These are phyloP conservation scores for Melanerpes aurifrons DNA, from an alignment of 2,113 vertebrate species.

Conservation along the genomic window DNA sequence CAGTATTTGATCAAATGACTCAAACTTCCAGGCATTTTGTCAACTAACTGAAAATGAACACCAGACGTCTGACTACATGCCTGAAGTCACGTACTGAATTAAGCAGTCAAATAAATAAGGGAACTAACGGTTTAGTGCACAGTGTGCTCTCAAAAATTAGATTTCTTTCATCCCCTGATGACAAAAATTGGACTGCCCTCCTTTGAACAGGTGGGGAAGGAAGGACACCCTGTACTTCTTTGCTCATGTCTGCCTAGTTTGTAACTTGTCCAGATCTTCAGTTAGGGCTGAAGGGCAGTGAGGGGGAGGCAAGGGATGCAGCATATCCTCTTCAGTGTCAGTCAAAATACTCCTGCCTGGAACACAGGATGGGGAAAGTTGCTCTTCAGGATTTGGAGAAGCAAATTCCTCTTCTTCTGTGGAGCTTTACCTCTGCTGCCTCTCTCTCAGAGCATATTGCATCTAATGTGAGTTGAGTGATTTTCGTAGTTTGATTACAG, in stretches of 20 bases:
- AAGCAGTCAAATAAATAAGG: conserved; percentile 37
- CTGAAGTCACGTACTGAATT: conserved; percentile 50
- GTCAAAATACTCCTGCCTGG: background rate
- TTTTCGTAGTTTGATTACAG: conserved; percentile 10
- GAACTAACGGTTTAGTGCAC: background rate
- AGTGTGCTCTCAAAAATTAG: background rate
- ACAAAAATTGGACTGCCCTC: background rate
- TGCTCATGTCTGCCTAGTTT: background rate
- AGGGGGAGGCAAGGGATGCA: background rate
- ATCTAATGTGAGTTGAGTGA: background rate
- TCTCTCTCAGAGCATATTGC: background rate
- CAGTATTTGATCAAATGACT: conserved; percentile 57
- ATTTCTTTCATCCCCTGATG: background rate
- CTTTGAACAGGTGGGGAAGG: background rate
- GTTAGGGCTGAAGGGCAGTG: background rate
- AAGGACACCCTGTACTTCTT: background rate
- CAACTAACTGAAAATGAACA: conserved; percentile 60
- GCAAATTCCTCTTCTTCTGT: background rate
- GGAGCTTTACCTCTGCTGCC: background rate
- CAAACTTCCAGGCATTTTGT: conserved; percentile 63
- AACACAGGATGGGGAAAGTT: background rate
- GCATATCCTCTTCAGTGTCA: background rate
- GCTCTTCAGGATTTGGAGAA: background rate
- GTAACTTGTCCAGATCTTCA: background rate
- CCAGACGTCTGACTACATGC: conserved; percentile 14